Percentiles rank a stretch among this genome's conserved stretches.
Evolutionary conservation across 1,140 invertebrate genomes (phyloP).

Genomic region (Gryllus bimaculatus): DNA sequence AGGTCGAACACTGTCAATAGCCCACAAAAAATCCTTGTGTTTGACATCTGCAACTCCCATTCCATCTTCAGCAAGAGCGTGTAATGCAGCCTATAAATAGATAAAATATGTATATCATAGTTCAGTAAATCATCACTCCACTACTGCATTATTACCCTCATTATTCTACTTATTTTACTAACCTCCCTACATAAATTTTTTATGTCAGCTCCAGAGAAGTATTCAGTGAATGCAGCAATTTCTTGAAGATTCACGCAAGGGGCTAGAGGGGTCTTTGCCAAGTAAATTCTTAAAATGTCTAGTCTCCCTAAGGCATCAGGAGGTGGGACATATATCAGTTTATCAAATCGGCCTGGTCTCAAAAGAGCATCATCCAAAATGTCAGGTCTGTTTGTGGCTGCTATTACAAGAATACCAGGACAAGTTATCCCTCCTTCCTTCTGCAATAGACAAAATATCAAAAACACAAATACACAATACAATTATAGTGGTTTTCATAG

Average conservation of each 20-base stretch:
- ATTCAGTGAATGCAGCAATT: conserved; percentile 49
- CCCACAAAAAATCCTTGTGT: conserved; percentile 43
- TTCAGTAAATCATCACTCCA: not conserved
- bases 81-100: conserved; percentile 46
- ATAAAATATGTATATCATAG: conserved; percentile 16
- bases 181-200: conserved; percentile 60
- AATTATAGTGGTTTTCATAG: no score
- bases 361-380: conserved; percentile 67
- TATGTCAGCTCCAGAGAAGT: conserved; percentile 71
- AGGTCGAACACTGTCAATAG: conserved; percentile 42
- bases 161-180: conserved; percentile 22
- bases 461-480: not conserved
- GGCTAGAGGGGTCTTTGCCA: conserved; percentile 49
- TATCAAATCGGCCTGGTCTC: conserved; percentile 64
- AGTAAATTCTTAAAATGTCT: conserved; percentile 49
- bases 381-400: conserved; percentile 69
- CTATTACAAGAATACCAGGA: conserved; percentile 52
- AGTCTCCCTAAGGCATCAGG: conserved; percentile 51
- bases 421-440: not conserved
- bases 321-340: conserved; percentile 62
- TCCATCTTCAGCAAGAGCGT: conserved; percentile 48
- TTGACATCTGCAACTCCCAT: conserved; percentile 37
- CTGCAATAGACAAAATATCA: not conserved
- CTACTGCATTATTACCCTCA: not conserved
- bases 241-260: conserved; percentile 46